Evolutionary conservation across 2,113 vertebrate genomes (phyloP).

Genomic region (Myodes glareolus): DNA sequence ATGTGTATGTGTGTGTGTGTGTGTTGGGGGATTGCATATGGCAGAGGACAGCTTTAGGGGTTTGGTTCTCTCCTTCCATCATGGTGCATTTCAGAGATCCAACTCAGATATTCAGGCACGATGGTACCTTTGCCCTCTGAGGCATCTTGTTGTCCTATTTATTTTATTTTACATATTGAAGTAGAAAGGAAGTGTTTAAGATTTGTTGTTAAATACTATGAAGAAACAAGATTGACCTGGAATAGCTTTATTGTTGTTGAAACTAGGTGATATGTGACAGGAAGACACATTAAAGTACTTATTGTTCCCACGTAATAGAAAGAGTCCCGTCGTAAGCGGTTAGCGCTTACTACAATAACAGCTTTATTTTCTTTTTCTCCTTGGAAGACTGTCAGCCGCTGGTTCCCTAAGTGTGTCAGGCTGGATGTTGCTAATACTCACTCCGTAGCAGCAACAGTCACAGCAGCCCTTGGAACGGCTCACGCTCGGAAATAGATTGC

Average conservation of each 20-base stretch:
- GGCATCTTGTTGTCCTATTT: background rate
- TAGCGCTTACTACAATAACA: background rate
- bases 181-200: background rate
- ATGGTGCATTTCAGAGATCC: background rate
- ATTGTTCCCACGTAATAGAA: background rate
- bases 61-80: background rate
- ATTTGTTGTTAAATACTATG: background rate
- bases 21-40: background rate
- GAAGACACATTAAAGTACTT: background rate
- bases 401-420: background rate
- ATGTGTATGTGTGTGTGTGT: background rate
- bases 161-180: background rate
- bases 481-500: background rate
- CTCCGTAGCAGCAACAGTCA: background rate
- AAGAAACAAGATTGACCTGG: background rate
- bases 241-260: background rate
- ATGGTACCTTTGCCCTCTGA: background rate
- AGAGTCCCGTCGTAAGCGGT: background rate
- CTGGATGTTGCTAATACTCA: background rate
- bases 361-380: background rate
- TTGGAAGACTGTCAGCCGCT: background rate
- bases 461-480: background rate
- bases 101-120: background rate
- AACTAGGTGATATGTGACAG: background rate
- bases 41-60: background rate